These are phyloP conservation scores for Sebastes trivittatus DNA, from an alignment of 2,797 vertebrate genomes.

Conservation along the genomic window DNA sequence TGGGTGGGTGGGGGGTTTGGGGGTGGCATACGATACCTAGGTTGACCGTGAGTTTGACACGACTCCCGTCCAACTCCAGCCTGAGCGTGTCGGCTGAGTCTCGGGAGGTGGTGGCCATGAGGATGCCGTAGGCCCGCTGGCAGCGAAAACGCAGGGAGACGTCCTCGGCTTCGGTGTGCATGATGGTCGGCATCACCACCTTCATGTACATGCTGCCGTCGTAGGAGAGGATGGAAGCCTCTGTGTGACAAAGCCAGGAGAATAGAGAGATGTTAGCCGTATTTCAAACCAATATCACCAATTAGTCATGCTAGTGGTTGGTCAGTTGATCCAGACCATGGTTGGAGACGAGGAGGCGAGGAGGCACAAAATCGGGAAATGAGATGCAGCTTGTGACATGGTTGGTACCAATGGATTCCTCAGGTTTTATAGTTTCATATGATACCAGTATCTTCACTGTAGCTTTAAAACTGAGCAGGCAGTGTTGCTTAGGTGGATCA, in stretches of 20 bases:
- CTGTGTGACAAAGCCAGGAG: slow-evolving; percentile 73
- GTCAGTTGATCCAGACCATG: background rate
- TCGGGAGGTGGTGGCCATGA: slow-evolving; percentile 95
- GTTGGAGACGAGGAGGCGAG: too few species aligned
- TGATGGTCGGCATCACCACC: slow-evolving; percentile 95
- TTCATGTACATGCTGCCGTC: slow-evolving; percentile 99
- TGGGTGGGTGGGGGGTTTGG: slow-evolving; percentile 20
- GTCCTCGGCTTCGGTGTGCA: slow-evolving; percentile 98
- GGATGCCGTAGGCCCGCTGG: slow-evolving; percentile 93
- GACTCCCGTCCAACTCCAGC: slow-evolving; percentile 93
- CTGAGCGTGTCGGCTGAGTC: slow-evolving; percentile 96
- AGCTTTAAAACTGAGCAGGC: too few species aligned
- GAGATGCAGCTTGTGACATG: too few species aligned
- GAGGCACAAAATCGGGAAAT: too few species aligned
- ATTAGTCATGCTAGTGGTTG: background rate
- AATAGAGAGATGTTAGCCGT: background rate
- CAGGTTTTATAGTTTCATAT: too few species aligned
- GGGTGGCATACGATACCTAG: slow-evolving; percentile 93
- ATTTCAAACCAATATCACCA: too few species aligned
- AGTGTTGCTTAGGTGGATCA: too few species aligned
- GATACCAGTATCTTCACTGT: too few species aligned
- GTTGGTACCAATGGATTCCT: too few species aligned
- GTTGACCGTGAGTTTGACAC: slow-evolving; percentile 98
- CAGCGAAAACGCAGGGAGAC: slow-evolving; percentile 97
- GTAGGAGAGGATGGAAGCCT: slow-evolving; percentile 97